Conservation (phyloP, 1,140 invertebrate genomes). For the Ceratina australensis region DNA sequence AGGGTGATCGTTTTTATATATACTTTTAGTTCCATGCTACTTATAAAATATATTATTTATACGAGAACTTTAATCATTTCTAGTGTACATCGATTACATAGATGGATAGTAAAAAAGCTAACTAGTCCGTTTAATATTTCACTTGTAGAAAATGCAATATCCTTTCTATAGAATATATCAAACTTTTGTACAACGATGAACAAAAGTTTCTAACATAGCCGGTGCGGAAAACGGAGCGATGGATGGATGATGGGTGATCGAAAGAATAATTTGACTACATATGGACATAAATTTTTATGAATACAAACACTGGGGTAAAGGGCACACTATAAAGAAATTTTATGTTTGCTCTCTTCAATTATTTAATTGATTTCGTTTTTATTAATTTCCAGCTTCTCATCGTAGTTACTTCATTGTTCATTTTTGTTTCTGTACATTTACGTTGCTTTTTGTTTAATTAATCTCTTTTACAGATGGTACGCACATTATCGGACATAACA, state of each 20-base stretch:
- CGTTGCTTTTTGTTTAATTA: slow-evolving; percentile 42
- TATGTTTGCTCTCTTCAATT: slow-evolving; percentile 27
- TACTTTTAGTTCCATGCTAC: not conserved
- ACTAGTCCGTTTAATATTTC: slow-evolving; percentile 20
- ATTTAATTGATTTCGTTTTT: not conserved
- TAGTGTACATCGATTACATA: not conserved
- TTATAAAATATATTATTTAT: not conserved
- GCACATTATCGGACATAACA: slow-evolving; percentile 27
- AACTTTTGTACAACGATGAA: slow-evolving; percentile 34
- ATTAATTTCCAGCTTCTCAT: slow-evolving; percentile 20
- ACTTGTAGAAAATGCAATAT: slow-evolving; percentile 27
- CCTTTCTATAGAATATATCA: slow-evolving; percentile 23
- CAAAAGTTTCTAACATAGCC: slow-evolving; percentile 29
- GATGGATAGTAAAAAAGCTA: slow-evolving; percentile 3
- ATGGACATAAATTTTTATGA: slow-evolving; percentile 55
- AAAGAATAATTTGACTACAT: slow-evolving; percentile 44
- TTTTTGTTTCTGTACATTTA: slow-evolving; percentile 25
- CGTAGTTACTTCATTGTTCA: slow-evolving; percentile 1
- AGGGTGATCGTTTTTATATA: slow-evolving; percentile 22
- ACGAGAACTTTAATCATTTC: not conserved
- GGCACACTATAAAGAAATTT: slow-evolving; percentile 52
- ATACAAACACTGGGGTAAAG: slow-evolving; percentile 75
- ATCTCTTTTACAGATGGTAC: slow-evolving; percentile 40
- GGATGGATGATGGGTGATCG: slow-evolving; percentile 20
- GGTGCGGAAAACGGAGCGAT: slow-evolving; percentile 1